Conservation (phyloP, 2,888 invertebrate species). For the Dicycla oo region DNA sequence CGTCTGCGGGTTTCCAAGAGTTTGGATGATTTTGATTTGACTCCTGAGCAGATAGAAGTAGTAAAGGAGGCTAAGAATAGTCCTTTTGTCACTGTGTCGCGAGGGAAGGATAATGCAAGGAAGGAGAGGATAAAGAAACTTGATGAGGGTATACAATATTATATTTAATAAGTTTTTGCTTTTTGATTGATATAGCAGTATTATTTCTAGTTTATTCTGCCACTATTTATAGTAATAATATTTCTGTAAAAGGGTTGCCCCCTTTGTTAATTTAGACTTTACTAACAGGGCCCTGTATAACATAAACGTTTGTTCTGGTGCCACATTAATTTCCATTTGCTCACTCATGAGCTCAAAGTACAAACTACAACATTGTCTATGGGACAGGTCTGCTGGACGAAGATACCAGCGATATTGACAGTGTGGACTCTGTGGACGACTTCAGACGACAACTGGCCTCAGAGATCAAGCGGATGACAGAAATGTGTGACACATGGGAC, state of each 20-base stretch:
- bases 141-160: conserved; percentile 76
- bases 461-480: conserved; percentile 88
- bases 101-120: conserved; percentile 91
- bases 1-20: conserved; percentile 80
- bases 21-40: conserved; percentile 62
- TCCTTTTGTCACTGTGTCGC: conserved; percentile 90
- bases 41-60: conserved; percentile 81
- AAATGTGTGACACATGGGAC: conserved; percentile 90
- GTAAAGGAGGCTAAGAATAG: conserved; percentile 78
- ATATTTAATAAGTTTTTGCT: not conserved
- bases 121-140: conserved; percentile 88
- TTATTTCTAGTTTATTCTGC: not conserved
- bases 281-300: not conserved
- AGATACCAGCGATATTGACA: conserved; percentile 79
- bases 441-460: conserved; percentile 85
- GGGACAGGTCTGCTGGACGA: conserved; percentile 80
- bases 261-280: not conserved
- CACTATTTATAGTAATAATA: not conserved
- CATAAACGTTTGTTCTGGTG: not conserved
- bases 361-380: not conserved
- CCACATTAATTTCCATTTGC: not conserved
- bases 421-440: conserved; percentile 78
- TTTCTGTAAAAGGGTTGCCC: not conserved
- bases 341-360: not conserved
- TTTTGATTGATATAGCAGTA: not conserved